A percentile compares a stretch with the other conserved stretches of the same genome.
phyloP scores from a whole-genome alignment of 2,113 vertebrate genomes.

The Neotragus moschatus region DNA sequence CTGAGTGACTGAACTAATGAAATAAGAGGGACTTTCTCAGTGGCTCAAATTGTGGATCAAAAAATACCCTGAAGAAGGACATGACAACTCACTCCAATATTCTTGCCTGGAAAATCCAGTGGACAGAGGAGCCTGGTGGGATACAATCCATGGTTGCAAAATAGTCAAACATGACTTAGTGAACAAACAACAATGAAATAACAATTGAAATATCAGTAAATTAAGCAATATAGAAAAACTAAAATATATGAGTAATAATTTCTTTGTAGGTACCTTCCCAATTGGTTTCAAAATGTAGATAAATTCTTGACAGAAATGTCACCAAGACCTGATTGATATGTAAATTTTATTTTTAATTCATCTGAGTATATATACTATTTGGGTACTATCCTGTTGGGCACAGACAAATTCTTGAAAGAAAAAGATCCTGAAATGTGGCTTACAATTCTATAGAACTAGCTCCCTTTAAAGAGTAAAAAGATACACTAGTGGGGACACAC shows the following conservation, averaged over 20 bases:
- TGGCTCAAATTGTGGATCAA: neutral
- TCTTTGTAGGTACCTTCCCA: neutral
- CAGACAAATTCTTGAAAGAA: neutral
- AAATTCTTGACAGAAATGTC: neutral
- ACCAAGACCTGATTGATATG: neutral
- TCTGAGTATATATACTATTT: neutral
- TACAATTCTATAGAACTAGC: neutral
- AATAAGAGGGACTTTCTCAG: neutral
- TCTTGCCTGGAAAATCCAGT: neutral
- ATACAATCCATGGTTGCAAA: neutral
- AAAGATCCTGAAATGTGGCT: neutral
- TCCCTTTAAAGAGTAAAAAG: neutral
- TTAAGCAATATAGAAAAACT: neutral
- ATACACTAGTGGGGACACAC: no score
- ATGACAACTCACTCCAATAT: neutral
- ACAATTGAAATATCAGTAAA: neutral
- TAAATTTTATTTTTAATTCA: constrained; percentile 2
- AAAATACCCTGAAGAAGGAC: neutral
- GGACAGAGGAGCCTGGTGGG: neutral
- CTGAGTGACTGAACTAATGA: neutral
- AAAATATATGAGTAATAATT: neutral
- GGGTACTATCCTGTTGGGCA: neutral
- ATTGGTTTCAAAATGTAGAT: neutral
- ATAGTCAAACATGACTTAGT: neutral
- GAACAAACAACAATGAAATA: neutral